phyloP scores from a whole-genome alignment of 37 sponge, comb jelly and placozoan genomes.

The Amphimedon queenslandica region DNA sequence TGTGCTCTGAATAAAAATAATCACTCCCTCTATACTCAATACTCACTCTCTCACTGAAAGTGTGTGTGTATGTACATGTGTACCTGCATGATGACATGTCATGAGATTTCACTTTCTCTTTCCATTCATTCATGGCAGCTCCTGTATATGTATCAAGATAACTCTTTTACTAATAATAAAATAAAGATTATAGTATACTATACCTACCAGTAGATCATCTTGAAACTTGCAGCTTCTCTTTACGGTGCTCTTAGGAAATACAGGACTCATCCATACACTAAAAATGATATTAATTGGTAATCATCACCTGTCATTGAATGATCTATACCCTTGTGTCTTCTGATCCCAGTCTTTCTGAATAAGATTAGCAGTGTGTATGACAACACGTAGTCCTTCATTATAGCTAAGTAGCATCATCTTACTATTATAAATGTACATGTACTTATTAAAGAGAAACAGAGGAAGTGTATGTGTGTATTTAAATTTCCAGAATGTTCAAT shows the following conservation, averaged over 20 bases:
- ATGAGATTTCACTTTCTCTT: slow-evolving; percentile 39
- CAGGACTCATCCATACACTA: slow-evolving; percentile 89
- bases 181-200: neutral
- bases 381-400: slow-evolving; percentile 76
- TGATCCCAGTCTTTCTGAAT: slow-evolving; percentile 80
- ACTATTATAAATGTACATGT: slow-evolving; percentile 53
- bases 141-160: slow-evolving; percentile 59
- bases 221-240: slow-evolving; percentile 16
- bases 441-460: slow-evolving; percentile 9
- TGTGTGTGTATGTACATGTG: neutral
- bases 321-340: slow-evolving; percentile 88
- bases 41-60: neutral
- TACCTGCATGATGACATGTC: slow-evolving; percentile 57
- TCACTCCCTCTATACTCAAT: too few species aligned
- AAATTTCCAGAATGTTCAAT: neutral
- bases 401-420: slow-evolving; percentile 91
- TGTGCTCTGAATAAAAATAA: slow-evolving; percentile 36
- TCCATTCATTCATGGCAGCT: slow-evolving; percentile 61
- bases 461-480: too few species aligned
- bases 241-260: slow-evolving; percentile 45
- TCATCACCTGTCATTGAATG: too few species aligned
- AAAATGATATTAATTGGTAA: too few species aligned
- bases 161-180: slow-evolving; percentile 12
- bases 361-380: slow-evolving; percentile 94
- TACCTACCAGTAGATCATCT: slow-evolving; percentile 50